Percentiles rank a stretch among this genome's conserved stretches.
phyloP scores from a whole-genome alignment of 1,140 invertebrate genomes.

The Zaprionus kolodkinae region DNA sequence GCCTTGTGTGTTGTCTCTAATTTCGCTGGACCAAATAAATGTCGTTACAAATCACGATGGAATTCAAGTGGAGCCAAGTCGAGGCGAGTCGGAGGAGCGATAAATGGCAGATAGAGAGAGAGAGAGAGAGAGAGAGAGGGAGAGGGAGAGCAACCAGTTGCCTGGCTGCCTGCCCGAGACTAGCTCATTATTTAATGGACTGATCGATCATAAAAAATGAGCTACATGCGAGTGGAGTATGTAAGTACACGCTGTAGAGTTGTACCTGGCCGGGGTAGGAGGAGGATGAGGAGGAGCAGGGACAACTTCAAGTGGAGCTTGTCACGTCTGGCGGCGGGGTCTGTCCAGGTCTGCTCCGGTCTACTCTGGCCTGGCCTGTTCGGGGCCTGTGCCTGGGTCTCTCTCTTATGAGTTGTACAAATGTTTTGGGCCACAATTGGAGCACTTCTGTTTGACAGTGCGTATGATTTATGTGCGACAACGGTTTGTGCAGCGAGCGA shows the following conservation, averaged over 20 bases:
- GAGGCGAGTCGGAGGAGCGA: conserved; percentile 75
- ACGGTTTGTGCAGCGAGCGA: conserved; percentile 43
- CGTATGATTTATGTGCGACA: conserved; percentile 75
- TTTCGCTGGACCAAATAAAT: conserved; percentile 80
- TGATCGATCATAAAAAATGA: conserved; percentile 83
- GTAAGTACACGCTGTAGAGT: conserved; percentile 70
- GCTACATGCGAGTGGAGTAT: conserved; percentile 71
- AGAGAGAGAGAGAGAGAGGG: background rate
- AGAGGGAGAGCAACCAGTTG: conserved; percentile 27
- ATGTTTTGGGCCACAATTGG: conserved; percentile 82
- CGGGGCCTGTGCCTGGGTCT: background rate
- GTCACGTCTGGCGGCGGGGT: conserved; percentile 56
- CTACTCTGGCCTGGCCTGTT: background rate
- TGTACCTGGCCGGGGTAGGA: conserved; percentile 13
- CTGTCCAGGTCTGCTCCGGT: background rate
- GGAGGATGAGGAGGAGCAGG: conserved; percentile 49
- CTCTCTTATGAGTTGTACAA: conserved; percentile 71
- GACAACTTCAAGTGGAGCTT: conserved; percentile 58
- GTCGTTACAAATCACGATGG: conserved; percentile 82
- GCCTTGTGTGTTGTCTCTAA: conserved; percentile 60
- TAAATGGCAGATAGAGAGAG: conserved; percentile 64
- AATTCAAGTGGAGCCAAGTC: conserved; percentile 74
- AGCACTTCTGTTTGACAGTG: conserved; percentile 82
- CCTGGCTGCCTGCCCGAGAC: conserved; percentile 40
- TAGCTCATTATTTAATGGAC: conserved; percentile 81